Evolutionary conservation across 1,140 invertebrate genomes (phyloP), one percentile per base, ranked within the genome.

Genomic region (Aphis gossypii): DNA sequence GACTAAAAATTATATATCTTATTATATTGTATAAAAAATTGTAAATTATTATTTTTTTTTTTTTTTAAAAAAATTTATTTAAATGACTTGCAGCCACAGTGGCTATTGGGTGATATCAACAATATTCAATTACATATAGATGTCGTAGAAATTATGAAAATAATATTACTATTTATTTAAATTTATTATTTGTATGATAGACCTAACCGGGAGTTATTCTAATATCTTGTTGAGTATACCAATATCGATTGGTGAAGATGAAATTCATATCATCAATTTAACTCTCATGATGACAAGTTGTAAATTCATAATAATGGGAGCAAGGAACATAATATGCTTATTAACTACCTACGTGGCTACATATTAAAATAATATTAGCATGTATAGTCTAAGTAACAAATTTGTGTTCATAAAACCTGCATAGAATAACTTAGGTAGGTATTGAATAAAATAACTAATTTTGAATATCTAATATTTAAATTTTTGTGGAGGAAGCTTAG

Each of bases 361-460:
- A 56, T 56, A 60, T 60, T 60, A 60, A 60, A 60, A 23, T 60
- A 30, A 60, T 30, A 60, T n/a, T n/a, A n/a, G 60, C 1, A 20
- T 76, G 14, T n/a, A n/a, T 68, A 68, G 30, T 5, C 4, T 4
- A 76, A n/a, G 30, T 35, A 5, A 18, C 30, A 35, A 76, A n/a
- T 76, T 68, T 68, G 30, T 68, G n/a, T 68, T 76, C n/a, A 76
- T 76, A n/a, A 76, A 18, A 76, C 60, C 14, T n/a, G 30, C 60
- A 76, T 76, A 76, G n/a, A 76, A 76, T 76, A 76, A 76, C 60
- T 76, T n/a, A 76, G 60, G 60, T n/a, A 51, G 48, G 46, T 46
- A 9, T 23, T n/a, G 60, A 68, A 68, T 68, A n/a, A n/a, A 7
- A n/a, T 68, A 9, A 60, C 56, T 60, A 68, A 68, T 14, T 60